Evolutionary conservation across 2,797 vertebrate species (phyloP).

Genomic region (Danio tinwini): DNA sequence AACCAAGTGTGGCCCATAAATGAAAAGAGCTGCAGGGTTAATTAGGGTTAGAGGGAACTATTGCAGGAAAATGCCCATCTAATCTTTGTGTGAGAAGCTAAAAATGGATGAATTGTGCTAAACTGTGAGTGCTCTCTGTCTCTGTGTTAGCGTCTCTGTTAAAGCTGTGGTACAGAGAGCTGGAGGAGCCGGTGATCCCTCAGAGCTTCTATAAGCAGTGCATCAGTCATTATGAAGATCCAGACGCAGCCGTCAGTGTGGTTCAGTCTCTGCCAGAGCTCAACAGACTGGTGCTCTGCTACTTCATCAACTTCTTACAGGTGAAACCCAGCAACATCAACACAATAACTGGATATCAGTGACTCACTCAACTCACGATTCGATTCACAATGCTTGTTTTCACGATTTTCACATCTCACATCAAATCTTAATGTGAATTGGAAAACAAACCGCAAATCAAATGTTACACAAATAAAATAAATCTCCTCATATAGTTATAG

Average conservation of each 20-base stretch:
- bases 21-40: too few relatives aligned
- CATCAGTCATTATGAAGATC: slow-evolving; percentile 82
- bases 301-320: slow-evolving; percentile 86
- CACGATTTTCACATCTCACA: too few relatives aligned
- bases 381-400: too few relatives aligned
- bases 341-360: not conserved
- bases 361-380: too few relatives aligned
- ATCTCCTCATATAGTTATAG: too few relatives aligned
- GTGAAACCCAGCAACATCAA: slow-evolving; percentile 61
- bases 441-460: too few relatives aligned
- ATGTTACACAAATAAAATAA: too few relatives aligned
- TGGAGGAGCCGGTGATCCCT: slow-evolving; percentile 84
- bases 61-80: too few relatives aligned
- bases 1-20: too few relatives aligned
- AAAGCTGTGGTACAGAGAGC: slow-evolving; percentile 85
- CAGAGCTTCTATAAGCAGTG: slow-evolving; percentile 82
- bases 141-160: slow-evolving; percentile 75
- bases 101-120: not conserved
- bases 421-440: too few relatives aligned
- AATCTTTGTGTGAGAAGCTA: not conserved
- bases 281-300: slow-evolving; percentile 82
- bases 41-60: too few relatives aligned
- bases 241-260: slow-evolving; percentile 78
- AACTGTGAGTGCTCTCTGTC: not conserved
- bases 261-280: slow-evolving; percentile 82